Evolutionary conservation across 2,888 invertebrate species (phyloP), one percentile per base, ranked within the genome.

Genomic region (Drosophila quinaria): DNA sequence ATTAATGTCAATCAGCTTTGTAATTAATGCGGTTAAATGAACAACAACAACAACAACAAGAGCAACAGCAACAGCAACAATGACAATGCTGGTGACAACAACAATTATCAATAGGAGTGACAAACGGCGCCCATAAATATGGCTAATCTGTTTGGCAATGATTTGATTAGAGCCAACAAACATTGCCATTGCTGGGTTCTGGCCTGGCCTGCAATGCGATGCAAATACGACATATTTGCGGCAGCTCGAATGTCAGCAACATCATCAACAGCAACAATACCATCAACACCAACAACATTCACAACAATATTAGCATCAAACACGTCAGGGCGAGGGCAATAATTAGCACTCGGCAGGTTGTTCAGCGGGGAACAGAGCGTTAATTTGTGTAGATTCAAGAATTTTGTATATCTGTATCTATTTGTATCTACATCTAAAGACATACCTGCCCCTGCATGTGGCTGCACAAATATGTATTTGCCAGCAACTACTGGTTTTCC

Each of bases 91-190:
- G 19, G 22, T 60, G 35, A 31, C 31, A 54, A 15, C 52, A 58
- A 37, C 51, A 60, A 46, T 59, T 58, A 60, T 41, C 47, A 61
- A 31, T 59, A 4, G 31, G 41, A 49, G 70, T 77, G 78, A 81
- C 77, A 69, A 82, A 68, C 73, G 58, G 49, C 65, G 59, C 44
- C 64, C 87, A 89, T 84, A 74, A 85, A 84, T 82, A 71, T 70
- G 66, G 80, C 89, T 81, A 85, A 87, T 85, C 82, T 73, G 82
- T 60, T 68, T 75, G 83, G 83, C 90, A 89, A 74, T 88, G 90
- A 83, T 88, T 86, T 83, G 83, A 89, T 84, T 84, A 83, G 71
- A 73, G 69, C 31, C 25, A 25, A 44, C 31, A 39, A 51, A 22
- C 61, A 46, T 52, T 49, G 68, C 46, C 31, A 22, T 41, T 47